Conservation (phyloP, 2,113 vertebrate genomes). For the Cryptomyrus ogoouensis region DNA sequence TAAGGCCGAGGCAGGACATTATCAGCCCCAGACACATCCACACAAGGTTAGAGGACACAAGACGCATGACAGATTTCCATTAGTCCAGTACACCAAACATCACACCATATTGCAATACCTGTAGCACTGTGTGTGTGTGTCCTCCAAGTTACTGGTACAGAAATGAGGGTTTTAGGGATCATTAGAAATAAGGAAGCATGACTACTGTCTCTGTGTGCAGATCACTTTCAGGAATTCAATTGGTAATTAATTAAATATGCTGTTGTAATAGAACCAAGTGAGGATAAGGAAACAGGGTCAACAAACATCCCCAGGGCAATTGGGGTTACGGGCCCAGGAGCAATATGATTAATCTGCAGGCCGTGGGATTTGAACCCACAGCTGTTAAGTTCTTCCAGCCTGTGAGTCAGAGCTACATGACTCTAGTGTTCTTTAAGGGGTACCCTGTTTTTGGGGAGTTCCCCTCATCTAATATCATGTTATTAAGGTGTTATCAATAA, state of each 20-base stretch:
- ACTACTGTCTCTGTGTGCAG: not conserved
- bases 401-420: conserved; percentile 62
- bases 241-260: not conserved
- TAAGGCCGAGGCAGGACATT: conserved; percentile 52
- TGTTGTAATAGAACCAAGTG: not conserved
- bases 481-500: conserved; percentile 29
- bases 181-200: not conserved
- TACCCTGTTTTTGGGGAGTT: conserved; percentile 43
- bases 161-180: not conserved
- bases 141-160: conserved; percentile 46
- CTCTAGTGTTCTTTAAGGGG: conserved; percentile 59
- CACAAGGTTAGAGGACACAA: conserved; percentile 57
- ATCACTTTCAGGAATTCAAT: not conserved
- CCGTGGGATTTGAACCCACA: conserved; percentile 61
- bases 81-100: conserved; percentile 62
- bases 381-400: conserved; percentile 64
- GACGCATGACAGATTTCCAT: conserved; percentile 68
- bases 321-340: conserved; percentile 56
- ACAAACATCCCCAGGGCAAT: not conserved
- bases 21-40: conserved; percentile 64
- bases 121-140: conserved; percentile 61
- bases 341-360: conserved; percentile 48
- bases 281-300: not conserved
- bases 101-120: conserved; percentile 68
- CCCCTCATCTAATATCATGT: not conserved